Evolutionary conservation across 2,113 vertebrate species (phyloP).

Genomic region (Struthio camelus): DNA sequence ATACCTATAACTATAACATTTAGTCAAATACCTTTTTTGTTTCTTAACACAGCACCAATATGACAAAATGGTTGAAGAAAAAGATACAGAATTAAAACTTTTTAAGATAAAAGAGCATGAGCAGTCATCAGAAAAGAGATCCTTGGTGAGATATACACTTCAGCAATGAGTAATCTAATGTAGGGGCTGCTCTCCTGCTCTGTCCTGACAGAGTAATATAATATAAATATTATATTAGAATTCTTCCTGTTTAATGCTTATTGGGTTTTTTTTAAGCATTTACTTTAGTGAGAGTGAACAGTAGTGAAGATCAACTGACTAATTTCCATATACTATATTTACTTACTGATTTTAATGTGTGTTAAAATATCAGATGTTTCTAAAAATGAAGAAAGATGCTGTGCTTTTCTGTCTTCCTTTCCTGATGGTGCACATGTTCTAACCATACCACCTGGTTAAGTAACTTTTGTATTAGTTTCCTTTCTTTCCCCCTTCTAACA

Average conservation of each 20-base stretch:
- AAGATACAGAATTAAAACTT: slow-evolving; percentile 85
- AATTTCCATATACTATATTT: neutral
- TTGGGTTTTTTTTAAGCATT: neutral
- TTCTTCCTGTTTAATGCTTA: neutral
- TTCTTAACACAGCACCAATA: slow-evolving; percentile 82
- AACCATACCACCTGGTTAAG: neutral
- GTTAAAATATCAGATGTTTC: neutral
- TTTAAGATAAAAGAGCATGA: slow-evolving; percentile 82
- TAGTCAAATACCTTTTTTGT: neutral
- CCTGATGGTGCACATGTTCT: neutral
- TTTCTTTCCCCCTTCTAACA: neutral
- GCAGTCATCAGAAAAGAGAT: slow-evolving; percentile 69
- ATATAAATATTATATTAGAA: neutral
- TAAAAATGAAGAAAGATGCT: neutral
- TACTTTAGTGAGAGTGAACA: neutral
- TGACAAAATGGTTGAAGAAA: slow-evolving; percentile 90
- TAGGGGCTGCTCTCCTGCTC: neutral
- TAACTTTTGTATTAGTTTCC: neutral
- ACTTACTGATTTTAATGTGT: neutral
- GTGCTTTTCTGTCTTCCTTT: neutral
- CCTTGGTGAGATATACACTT: slow-evolving; percentile 79
- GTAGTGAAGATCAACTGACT: neutral
- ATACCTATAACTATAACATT: neutral
- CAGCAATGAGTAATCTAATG: neutral
- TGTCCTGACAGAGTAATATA: neutral